phyloP scores from a whole-genome alignment of 2,113 vertebrate genomes.

The Equus przewalskii region DNA sequence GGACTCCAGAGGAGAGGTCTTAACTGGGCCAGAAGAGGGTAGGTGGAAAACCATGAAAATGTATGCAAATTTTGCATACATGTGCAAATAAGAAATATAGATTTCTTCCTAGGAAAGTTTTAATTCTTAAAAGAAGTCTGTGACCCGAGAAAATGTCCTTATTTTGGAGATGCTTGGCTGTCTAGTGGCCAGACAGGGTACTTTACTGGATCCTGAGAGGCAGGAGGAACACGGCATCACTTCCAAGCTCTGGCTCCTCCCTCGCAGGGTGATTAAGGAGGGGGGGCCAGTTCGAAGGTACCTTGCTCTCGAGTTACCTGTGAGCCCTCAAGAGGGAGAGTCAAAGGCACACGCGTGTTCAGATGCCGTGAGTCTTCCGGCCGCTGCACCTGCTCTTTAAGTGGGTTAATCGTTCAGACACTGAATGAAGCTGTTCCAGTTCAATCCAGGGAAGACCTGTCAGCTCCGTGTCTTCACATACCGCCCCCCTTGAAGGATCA shows the following conservation, averaged over 20 bases:
- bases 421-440: not conserved
- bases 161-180: fast-evolving
- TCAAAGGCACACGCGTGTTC: not conserved
- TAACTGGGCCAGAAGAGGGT: not conserved
- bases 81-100: not conserved
- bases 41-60: not conserved
- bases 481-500: not conserved
- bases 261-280: too few relatives aligned
- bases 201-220: fast-evolving
- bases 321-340: not conserved
- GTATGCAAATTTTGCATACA: not conserved
- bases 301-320: fast-evolving
- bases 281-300: not conserved
- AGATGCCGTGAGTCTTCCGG: fast-evolving
- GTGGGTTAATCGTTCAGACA: not conserved
- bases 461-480: not conserved
- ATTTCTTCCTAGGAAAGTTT: not conserved
- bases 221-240: fast-evolving
- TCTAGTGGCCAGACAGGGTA: not conserved
- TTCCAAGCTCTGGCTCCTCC: not conserved
- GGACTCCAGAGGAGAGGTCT: not conserved
- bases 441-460: not conserved
- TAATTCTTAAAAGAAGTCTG: not conserved
- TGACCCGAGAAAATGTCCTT: too few relatives aligned
- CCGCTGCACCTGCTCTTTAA: not conserved